Percentiles rank a stretch among this genome's conserved stretches.
phyloP scores from a whole-genome alignment of 1,140 invertebrate genomes.

The Zaprionus tsacasi region DNA sequence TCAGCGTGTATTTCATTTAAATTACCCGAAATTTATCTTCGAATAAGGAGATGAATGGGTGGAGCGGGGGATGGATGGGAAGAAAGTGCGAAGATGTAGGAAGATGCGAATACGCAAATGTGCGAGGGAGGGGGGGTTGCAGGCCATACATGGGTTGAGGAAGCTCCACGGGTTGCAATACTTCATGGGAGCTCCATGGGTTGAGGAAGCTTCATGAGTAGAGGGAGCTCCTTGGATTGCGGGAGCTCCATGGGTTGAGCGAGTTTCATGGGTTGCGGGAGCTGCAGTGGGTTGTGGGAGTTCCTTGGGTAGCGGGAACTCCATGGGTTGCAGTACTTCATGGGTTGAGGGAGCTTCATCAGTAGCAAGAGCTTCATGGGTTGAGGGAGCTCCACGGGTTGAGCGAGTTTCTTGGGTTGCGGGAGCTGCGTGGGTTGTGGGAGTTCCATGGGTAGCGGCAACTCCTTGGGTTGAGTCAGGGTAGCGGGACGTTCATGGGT shows the following conservation, averaged over 20 bases:
- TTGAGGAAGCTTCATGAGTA: too few species aligned
- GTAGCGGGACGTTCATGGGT: neutral
- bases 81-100: neutral
- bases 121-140: slow-evolving; percentile 16
- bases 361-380: neutral
- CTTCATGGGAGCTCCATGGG: too few species aligned
- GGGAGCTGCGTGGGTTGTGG: too few species aligned
- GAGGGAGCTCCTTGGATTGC: too few species aligned
- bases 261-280: neutral
- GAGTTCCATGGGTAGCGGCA: neutral
- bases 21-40: slow-evolving; percentile 71
- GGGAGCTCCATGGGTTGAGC: too few species aligned
- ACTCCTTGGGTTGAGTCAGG: neutral
- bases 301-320: neutral
- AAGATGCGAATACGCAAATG: slow-evolving; percentile 43
- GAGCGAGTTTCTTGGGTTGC: neutral
- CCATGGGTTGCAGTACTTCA: neutral
- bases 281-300: neutral
- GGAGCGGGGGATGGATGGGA: neutral
- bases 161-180: neutral
- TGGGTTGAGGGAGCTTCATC: neutral
- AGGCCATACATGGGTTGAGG: neutral
- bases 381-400: neutral
- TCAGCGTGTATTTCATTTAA: slow-evolving; percentile 75
- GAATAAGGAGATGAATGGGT: slow-evolving; percentile 2